These are phyloP conservation scores for Seira sanloemensis DNA, from an alignment of 2,888 invertebrate species.

Conservation along the genomic window DNA sequence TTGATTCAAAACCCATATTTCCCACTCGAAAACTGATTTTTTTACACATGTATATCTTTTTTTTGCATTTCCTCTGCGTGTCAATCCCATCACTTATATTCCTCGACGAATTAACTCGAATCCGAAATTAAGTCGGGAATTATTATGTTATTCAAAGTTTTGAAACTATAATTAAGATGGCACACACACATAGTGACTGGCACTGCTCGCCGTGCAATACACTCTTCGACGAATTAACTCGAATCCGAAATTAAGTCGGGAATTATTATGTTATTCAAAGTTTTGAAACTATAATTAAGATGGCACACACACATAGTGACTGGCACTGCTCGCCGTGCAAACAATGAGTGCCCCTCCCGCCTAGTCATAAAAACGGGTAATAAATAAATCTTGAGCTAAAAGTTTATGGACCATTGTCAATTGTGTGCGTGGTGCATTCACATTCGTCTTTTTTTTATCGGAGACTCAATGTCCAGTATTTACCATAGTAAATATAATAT, in stretches of 20 bases:
- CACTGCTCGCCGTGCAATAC: not conserved
- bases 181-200: not conserved
- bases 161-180: constrained; percentile 37
- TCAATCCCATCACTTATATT: constrained; percentile 56
- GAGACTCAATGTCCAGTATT: not conserved
- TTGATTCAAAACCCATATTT: not conserved
- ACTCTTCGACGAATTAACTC: too few relatives aligned
- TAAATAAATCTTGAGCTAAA: too few relatives aligned
- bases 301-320: not conserved
- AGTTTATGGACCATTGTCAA: too few relatives aligned
- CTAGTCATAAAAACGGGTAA: too few relatives aligned
- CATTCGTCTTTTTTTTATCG: not conserved
- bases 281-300: constrained; percentile 37
- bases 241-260: constrained; percentile 6
- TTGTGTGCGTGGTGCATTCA: not conserved
- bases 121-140: constrained; percentile 6
- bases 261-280: too few relatives aligned
- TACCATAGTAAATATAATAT: not conserved
- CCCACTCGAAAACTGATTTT: not conserved
- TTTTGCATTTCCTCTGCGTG: constrained; percentile 36
- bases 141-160: too few relatives aligned
- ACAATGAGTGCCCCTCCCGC: not conserved
- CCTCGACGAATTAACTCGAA: too few relatives aligned
- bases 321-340: not conserved
- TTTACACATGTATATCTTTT: not conserved